These are phyloP conservation scores for Lasioglossum marginatum DNA, from an alignment of 2,888 invertebrate species.

Conservation along the genomic window DNA sequence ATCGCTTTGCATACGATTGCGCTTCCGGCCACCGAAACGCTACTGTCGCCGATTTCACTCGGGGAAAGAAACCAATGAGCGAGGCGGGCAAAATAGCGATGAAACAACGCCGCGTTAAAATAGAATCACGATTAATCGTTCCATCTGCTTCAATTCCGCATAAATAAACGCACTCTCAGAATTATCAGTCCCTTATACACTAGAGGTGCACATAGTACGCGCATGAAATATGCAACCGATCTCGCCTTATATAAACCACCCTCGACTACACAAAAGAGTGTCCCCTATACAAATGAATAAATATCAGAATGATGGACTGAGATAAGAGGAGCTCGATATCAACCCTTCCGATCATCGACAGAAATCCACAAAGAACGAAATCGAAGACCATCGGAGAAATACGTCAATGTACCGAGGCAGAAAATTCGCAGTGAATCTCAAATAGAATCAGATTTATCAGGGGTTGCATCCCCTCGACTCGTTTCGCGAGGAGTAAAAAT, in stretches of 20 bases:
- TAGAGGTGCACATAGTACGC: background rate
- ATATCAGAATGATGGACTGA: background rate
- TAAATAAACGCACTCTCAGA: background rate
- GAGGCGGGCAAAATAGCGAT: background rate
- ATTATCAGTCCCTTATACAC: no score
- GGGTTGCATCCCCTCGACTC: no score
- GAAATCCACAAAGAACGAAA: slow-evolving; percentile 36
- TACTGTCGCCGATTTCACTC: background rate
- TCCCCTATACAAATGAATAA: background rate
- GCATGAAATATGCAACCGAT: background rate
- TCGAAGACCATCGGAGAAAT: slow-evolving; percentile 75
- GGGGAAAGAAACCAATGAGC: background rate
- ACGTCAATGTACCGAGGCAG: slow-evolving; percentile 5
- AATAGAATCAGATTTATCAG: no score
- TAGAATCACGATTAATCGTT: background rate
- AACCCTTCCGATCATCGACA: slow-evolving; percentile 22
- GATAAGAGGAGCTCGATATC: background rate
- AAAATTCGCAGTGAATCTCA: no score
- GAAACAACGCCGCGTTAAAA: background rate
- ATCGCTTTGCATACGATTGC: background rate
- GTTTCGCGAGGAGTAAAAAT: no score
- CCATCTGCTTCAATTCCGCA: background rate
- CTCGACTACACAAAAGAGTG: background rate
- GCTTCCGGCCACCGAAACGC: background rate
- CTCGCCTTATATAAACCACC: background rate